Evolutionary conservation across 1,140 invertebrate genomes (phyloP).

Genomic region (Hydropsyche tenuis): DNA sequence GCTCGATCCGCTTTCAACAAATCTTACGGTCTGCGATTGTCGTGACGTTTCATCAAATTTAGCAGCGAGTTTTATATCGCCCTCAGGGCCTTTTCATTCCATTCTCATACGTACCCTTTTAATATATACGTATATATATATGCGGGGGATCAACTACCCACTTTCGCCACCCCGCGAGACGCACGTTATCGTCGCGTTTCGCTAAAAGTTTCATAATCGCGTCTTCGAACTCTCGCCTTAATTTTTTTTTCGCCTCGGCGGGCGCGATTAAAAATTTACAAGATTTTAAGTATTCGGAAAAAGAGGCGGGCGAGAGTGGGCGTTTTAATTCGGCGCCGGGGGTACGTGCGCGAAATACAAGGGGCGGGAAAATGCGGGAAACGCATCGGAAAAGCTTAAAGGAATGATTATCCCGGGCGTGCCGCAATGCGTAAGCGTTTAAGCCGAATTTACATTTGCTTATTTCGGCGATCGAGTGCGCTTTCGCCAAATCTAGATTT

Average conservation of each 20-base stretch:
- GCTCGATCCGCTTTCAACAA: conserved; percentile 12
- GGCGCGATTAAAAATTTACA: conserved; percentile 18
- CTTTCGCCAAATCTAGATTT: conserved; percentile 16
- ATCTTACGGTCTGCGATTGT: conserved; percentile 13
- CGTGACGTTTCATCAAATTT: conserved; percentile 27
- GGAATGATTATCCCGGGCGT: conserved; percentile 41
- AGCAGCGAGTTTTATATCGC: conserved; percentile 22
- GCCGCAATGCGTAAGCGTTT: conserved; percentile 34
- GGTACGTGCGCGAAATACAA: conserved; percentile 25
- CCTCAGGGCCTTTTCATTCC: conserved; percentile 14
- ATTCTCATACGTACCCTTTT: neutral
- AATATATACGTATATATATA: neutral
- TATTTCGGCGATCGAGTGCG: conserved; percentile 19
- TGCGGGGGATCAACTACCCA: too few species aligned
- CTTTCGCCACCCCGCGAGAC: too few species aligned
- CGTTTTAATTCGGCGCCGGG: conserved; percentile 8
- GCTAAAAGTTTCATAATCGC: conserved; percentile 11
- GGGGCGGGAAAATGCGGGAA: conserved; percentile 36
- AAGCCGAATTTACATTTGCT: conserved; percentile 31
- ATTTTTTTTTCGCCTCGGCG: neutral
- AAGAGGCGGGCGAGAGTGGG: neutral
- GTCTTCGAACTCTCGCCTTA: neutral
- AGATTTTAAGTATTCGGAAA: conserved; percentile 9
- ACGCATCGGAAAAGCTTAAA: conserved; percentile 44
- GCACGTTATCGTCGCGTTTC: conserved; percentile 6